phyloP scores from a whole-genome alignment of 2,888 invertebrate species.

The Pollenia amentaria region DNA sequence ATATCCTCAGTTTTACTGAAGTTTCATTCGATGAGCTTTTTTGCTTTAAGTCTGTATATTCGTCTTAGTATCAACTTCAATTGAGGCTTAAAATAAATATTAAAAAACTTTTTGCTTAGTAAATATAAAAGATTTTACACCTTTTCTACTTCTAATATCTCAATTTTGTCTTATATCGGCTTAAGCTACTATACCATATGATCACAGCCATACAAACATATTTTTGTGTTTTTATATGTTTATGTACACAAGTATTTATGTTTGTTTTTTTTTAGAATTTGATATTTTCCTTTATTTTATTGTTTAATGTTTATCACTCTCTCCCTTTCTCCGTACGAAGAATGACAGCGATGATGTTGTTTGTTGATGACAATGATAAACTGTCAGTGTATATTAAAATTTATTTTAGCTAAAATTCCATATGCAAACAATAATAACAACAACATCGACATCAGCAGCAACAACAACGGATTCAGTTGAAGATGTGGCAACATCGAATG shows the following conservation, averaged over 20 bases:
- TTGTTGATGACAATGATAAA: conserved; percentile 68
- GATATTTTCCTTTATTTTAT: conserved; percentile 43
- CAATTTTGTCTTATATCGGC: too few species aligned
- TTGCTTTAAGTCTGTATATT: too few species aligned
- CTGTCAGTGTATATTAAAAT: conserved; percentile 79
- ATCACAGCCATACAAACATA: neutral
- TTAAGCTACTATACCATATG: too few species aligned
- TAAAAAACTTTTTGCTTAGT: too few species aligned
- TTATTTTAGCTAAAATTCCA: conserved; percentile 77
- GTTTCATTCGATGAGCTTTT: too few species aligned
- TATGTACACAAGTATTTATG: neutral
- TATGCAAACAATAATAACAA: conserved; percentile 60
- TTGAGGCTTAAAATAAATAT: too few species aligned
- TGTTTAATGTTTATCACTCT: conserved; percentile 60
- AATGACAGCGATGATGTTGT: conserved; percentile 62
- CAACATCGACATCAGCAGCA: conserved; percentile 17
- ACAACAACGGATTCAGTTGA: conserved; percentile 1
- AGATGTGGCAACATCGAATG: conserved; percentile 40
- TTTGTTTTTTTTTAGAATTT: conserved; percentile 40
- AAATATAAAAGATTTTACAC: too few species aligned
- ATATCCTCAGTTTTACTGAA: too few species aligned
- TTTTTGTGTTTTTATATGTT: neutral
- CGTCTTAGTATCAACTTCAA: too few species aligned
- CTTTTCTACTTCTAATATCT: too few species aligned
- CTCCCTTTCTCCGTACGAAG: conserved; percentile 11